A percentile compares a stretch with the other conserved stretches of the same genome.
Evolutionary conservation across 2,888 invertebrate genomes (phyloP).

Genomic region (Nematopogon swammerdamellus): DNA sequence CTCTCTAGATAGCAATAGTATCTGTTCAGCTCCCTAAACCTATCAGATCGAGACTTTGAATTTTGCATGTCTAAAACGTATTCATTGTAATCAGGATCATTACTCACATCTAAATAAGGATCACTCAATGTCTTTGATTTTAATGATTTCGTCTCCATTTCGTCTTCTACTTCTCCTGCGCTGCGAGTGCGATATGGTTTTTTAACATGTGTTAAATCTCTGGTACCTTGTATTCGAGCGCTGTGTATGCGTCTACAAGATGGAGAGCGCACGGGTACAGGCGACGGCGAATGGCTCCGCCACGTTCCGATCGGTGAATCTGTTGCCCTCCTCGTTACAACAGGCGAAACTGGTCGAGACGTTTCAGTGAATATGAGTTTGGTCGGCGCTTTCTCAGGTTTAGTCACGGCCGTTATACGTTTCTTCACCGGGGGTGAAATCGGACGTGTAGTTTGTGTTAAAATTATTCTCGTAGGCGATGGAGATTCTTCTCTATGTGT

Average conservation of each 20-base stretch:
- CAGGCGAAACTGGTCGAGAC: constrained; percentile 33
- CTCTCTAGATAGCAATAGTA: constrained; percentile 85
- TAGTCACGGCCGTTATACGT: neutral
- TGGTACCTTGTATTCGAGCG: constrained; percentile 35
- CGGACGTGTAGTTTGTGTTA: neutral
- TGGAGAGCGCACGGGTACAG: constrained; percentile 61
- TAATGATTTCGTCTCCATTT: constrained; percentile 23
- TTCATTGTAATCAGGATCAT: constrained; percentile 64
- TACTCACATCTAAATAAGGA: constrained; percentile 26
- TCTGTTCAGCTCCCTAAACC: constrained; percentile 80
- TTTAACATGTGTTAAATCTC: constrained; percentile 29
- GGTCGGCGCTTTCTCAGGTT: neutral
- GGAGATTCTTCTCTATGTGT: constrained; percentile 17
- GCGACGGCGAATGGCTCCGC: constrained; percentile 51
- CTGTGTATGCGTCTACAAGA: constrained; percentile 63
- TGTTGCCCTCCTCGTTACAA: constrained; percentile 17
- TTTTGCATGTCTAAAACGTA: constrained; percentile 65
- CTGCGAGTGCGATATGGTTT: constrained; percentile 61
- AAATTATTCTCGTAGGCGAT: constrained; percentile 28
- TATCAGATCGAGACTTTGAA: constrained; percentile 67
- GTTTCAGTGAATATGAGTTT: constrained; percentile 31
- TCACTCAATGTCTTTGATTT: constrained; percentile 19
- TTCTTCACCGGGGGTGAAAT: neutral
- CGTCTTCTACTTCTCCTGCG: constrained; percentile 59
- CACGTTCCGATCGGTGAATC: neutral